Percentiles rank a stretch among this genome's conserved stretches.
Conservation (phyloP, 2,797 vertebrate genomes). For the Pagetopsis macropterus region DNA sequence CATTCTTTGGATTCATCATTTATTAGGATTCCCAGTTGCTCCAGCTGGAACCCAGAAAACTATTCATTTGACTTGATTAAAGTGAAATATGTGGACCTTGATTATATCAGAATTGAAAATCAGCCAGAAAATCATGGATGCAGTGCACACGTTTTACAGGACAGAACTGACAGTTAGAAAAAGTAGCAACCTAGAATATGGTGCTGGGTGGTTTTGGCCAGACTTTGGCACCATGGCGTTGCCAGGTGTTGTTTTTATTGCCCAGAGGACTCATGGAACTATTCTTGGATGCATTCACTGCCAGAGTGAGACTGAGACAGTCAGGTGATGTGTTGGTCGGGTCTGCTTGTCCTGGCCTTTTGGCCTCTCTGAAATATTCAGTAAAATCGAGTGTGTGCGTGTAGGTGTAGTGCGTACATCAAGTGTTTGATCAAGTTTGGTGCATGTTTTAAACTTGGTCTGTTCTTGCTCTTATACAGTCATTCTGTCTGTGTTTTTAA, state of each 20-base stretch:
- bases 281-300: constrained; percentile 8
- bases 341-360: constrained; percentile 4
- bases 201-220: not conserved
- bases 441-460: not conserved
- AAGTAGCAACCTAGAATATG: not conserved
- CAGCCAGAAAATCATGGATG: not conserved
- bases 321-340: not conserved
- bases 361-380: not conserved
- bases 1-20: too few relatives aligned
- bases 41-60: too few relatives aligned
- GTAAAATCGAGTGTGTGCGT: constrained; percentile 6
- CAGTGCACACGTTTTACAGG: not conserved
- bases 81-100: too few relatives aligned
- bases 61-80: too few relatives aligned
- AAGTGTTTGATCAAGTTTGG: not conserved
- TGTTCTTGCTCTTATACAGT: not conserved
- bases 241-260: not conserved
- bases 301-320: not conserved
- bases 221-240: not conserved
- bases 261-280: not conserved
- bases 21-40: too few relatives aligned
- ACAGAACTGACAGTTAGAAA: not conserved
- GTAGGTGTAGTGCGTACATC: not conserved
- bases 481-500: not conserved
- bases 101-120: too few relatives aligned